Evolutionary conservation across 2,113 vertebrate species (phyloP), one percentile per base, ranked within the genome.

Genomic region (Acanthisitta chloris): DNA sequence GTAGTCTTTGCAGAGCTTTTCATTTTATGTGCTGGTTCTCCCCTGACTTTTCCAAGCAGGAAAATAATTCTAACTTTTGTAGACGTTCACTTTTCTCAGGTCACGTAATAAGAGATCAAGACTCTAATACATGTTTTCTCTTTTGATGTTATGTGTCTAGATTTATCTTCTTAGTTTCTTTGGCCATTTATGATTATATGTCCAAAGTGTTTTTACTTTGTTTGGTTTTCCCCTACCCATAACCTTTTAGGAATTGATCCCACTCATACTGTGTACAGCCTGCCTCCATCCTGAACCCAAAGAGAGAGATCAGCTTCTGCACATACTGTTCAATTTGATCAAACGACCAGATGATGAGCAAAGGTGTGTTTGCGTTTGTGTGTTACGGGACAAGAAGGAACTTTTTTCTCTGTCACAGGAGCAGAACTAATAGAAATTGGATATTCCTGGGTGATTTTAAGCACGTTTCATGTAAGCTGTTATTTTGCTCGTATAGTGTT

Each of bases 271-370:
- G 91, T 99, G 99, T 90, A 99, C 99, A 55, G 99, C 99, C 94
- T 99, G 99, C 97, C 99, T 99, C 83, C 99, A 99, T 97, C 99
- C 99, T 62, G 99, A 99, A 94, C 98, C 99, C 95, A 99, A 99
- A 97, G 99, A 99, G 91, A 98, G 99, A 98, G 99, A 99, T 96
- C 99, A 99, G 97, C 99, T 99, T 71, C 98, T 99, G 17, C 99
- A 99, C 96, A 99, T 99, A 95, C 98, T 99, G 87, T 99, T 99
- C 97, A 99, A 99, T 96, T 97, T 99, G 94, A 99, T 99, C 97
- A 99, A 99, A 97, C 98, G 99, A 92, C 99, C 99, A n/a, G 99
- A 99, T 82, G 99, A 99, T 94, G 99, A 99, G 86, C 99, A 99
- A 97, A 99, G 99, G 99, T 99, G 80, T 66, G 97, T 97, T 94